These are phyloP conservation scores for Platycheirus rosarum DNA, from an alignment of 2,888 invertebrate genomes.

Conservation along the genomic window DNA sequence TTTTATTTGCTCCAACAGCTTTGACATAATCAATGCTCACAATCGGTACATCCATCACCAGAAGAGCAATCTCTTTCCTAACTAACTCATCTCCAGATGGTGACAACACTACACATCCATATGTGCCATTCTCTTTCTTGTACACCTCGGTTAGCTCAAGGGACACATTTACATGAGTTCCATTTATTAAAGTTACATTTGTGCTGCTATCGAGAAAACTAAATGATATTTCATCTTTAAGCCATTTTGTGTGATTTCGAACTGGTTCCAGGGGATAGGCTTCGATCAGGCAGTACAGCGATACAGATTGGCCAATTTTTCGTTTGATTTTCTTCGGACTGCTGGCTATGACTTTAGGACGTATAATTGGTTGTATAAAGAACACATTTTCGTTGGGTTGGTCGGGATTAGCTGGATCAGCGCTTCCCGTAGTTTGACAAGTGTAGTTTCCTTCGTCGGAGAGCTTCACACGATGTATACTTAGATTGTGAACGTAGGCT, in stretches of 20 bases:
- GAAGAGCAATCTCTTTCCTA: conserved; percentile 83
- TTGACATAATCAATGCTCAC: conserved; percentile 88
- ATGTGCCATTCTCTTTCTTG: conserved; percentile 90
- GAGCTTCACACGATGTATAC: conserved; percentile 84
- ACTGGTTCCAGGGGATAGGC: conserved; percentile 84
- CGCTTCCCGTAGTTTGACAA: conserved; percentile 83
- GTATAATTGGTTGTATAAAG: conserved; percentile 82
- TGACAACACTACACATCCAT: conserved; percentile 84
- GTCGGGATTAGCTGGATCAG: conserved; percentile 78
- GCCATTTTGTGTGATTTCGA: conserved; percentile 83
- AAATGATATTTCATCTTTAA: conserved; percentile 83
- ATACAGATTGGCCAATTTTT: conserved; percentile 83
- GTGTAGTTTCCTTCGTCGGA: conserved; percentile 86
- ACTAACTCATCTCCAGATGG: conserved; percentile 79
- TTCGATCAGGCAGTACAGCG: conserved; percentile 84
- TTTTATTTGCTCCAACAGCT: conserved; percentile 88
- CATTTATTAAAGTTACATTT: conserved; percentile 82
- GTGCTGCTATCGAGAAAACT: conserved; percentile 81
- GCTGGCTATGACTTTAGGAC: conserved; percentile 82
- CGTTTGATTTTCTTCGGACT: conserved; percentile 83
- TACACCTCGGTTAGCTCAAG: conserved; percentile 85
- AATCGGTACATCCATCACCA: conserved; percentile 88
- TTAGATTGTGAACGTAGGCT: conserved; percentile 82
- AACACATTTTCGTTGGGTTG: conserved; percentile 75
- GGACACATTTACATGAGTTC: conserved; percentile 85